Evolutionary conservation across 2,888 invertebrate genomes (phyloP).

Genomic region (Iselma pallidipennis): DNA sequence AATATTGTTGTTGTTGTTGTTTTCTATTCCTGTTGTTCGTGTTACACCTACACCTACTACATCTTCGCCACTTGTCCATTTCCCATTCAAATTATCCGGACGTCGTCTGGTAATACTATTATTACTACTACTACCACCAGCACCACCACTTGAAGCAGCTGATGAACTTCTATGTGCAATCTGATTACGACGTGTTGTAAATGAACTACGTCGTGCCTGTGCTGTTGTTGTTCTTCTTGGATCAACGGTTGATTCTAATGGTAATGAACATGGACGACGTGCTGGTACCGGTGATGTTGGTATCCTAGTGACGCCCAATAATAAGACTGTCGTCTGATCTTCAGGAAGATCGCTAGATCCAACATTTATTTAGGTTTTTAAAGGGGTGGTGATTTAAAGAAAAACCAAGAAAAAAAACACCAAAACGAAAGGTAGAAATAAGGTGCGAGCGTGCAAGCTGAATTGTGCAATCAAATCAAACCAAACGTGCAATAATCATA

Average conservation of each 20-base stretch:
- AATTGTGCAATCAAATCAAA: background rate
- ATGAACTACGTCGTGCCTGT: constrained; percentile 25
- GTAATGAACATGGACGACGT: constrained; percentile 49
- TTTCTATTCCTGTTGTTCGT: no score
- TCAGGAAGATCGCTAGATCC: constrained; percentile 64
- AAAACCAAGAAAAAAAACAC: constrained; percentile 4
- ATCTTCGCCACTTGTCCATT: background rate
- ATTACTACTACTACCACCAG: background rate
- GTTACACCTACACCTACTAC: constrained; percentile 9
- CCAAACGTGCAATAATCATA: background rate
- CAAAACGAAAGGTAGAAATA: background rate
- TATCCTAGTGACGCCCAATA: constrained; percentile 65
- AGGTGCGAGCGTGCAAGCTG: constrained; percentile 7
- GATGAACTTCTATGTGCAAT: constrained; percentile 51
- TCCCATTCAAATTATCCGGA: constrained; percentile 6
- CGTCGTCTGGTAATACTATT: constrained; percentile 3
- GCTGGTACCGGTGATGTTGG: constrained; percentile 52
- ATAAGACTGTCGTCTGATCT: constrained; percentile 64
- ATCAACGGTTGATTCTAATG: constrained; percentile 33
- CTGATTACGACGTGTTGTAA: constrained; percentile 50
- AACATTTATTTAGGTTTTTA: constrained; percentile 15
- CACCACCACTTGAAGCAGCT: constrained; percentile 26
- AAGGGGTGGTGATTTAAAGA: constrained; percentile 1
- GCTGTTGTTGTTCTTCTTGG: constrained; percentile 46
- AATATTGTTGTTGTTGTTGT: background rate